Conservation (phyloP, 2,888 invertebrate species). For the Anticlea derivata region DNA sequence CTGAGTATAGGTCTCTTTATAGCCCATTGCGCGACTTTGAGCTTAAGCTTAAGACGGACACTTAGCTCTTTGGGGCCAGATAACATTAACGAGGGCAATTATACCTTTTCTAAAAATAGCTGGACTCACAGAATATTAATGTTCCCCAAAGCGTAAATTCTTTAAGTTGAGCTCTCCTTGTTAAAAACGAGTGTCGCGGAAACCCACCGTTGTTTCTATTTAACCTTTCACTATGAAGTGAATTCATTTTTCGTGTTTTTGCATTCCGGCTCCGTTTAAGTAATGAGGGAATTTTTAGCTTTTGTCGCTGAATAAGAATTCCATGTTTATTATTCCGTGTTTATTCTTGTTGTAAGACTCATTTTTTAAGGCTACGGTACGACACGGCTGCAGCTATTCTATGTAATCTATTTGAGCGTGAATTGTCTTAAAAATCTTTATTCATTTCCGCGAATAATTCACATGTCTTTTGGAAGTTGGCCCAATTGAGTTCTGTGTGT, state of each 20-base stretch:
- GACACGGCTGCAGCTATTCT: background rate
- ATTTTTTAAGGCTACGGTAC: constrained; percentile 9
- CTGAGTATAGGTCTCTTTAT: no score
- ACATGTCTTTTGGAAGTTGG: constrained; percentile 10
- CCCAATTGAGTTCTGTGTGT: constrained; percentile 11
- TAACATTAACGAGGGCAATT: no score
- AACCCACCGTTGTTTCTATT: constrained; percentile 35
- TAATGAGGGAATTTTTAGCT: constrained; percentile 44
- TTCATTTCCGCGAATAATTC: constrained; percentile 12
- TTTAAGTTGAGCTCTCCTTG: constrained; percentile 35
- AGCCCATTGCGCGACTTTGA: no score
- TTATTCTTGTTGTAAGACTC: constrained; percentile 24
- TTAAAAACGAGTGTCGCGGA: constrained; percentile 43
- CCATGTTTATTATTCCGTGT: constrained; percentile 27
- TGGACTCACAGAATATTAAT: constrained; percentile 6
- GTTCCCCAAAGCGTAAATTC: constrained; percentile 28
- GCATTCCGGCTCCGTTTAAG: constrained; percentile 40
- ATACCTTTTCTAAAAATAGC: constrained; percentile 6
- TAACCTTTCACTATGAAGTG: constrained; percentile 26
- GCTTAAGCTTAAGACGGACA: no score
- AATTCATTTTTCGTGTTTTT: constrained; percentile 36
- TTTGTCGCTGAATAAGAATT: constrained; percentile 38
- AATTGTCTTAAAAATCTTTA: constrained; percentile 12
- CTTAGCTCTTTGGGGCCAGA: no score
- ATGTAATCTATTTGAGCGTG: background rate